Conservation (phyloP, 2,888 invertebrate genomes). For the Coremacera marginata region DNA sequence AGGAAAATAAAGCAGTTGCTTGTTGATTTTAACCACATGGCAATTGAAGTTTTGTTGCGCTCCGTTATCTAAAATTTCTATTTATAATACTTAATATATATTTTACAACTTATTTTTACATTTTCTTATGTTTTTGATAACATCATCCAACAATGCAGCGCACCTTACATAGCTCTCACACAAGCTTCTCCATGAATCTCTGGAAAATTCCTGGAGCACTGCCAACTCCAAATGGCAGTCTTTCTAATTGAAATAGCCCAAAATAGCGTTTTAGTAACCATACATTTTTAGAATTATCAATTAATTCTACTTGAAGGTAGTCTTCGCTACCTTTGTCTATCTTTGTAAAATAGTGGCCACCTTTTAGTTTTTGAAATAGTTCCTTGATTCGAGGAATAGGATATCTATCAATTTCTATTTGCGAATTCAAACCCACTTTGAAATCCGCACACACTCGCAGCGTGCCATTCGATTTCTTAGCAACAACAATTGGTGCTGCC, state of each 20-base stretch:
- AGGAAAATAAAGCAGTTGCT: too few species aligned
- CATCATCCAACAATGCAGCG: too few species aligned
- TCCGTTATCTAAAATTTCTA: too few species aligned
- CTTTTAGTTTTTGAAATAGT: constrained; percentile 45
- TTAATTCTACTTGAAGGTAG: constrained; percentile 42
- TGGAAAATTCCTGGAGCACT: constrained; percentile 44
- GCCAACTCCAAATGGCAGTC: constrained; percentile 42
- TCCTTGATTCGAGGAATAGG: constrained; percentile 46
- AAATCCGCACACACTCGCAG: constrained; percentile 36
- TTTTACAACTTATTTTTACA: too few species aligned
- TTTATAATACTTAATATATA: too few species aligned
- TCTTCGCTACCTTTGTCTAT: constrained; percentile 45
- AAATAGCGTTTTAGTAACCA: constrained; percentile 45
- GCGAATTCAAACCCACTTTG: constrained; percentile 6
- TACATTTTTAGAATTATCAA: constrained; percentile 41
- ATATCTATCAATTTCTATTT: constrained; percentile 45
- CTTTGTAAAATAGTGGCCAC: constrained; percentile 44
- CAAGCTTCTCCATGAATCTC: too few species aligned
- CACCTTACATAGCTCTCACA: too few species aligned
- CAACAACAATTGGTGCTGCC: constrained; percentile 23
- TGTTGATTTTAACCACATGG: too few species aligned
- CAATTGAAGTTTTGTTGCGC: too few species aligned
- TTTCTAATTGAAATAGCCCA: constrained; percentile 42
- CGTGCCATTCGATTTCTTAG: constrained; percentile 28
- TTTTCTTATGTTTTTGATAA: too few species aligned